Evolutionary conservation across 2,113 vertebrate genomes (phyloP).

Genomic region (Columba livia): DNA sequence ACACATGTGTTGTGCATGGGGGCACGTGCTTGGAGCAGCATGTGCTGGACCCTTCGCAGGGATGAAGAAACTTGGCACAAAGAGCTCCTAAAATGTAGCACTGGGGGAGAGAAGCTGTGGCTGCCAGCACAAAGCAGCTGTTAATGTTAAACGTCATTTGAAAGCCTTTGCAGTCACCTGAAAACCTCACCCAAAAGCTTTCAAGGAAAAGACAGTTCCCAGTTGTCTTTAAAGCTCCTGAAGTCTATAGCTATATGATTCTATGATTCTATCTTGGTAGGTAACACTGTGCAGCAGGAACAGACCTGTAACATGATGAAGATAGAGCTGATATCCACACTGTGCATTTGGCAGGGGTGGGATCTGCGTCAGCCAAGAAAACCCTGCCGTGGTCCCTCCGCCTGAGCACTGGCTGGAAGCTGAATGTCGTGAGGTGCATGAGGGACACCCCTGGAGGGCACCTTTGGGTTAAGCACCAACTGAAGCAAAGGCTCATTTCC

Average conservation of each 20-base stretch:
- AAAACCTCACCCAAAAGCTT: background rate
- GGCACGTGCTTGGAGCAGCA: fast-evolving
- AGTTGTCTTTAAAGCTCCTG: background rate
- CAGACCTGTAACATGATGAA: background rate
- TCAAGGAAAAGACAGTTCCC: background rate
- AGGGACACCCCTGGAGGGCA: background rate
- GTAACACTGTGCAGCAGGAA: background rate
- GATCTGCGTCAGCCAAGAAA: background rate
- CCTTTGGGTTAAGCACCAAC: fast-evolving
- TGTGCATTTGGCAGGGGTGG: background rate
- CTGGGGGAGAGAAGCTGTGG: background rate
- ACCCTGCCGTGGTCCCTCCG: background rate
- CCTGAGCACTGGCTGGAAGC: background rate
- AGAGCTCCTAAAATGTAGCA: background rate
- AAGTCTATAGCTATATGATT: background rate
- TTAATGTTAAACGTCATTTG: background rate
- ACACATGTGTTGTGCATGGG: background rate
- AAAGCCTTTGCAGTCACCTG: background rate
- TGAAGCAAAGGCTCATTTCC: background rate
- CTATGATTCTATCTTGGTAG: background rate
- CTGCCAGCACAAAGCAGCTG: background rate
- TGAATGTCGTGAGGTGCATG: background rate
- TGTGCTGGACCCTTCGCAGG: fast-evolving
- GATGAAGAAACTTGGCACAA: background rate
- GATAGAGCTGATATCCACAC: background rate